Conservation (phyloP, 2,888 invertebrate species). For the Yponomeuta sedellus region DNA sequence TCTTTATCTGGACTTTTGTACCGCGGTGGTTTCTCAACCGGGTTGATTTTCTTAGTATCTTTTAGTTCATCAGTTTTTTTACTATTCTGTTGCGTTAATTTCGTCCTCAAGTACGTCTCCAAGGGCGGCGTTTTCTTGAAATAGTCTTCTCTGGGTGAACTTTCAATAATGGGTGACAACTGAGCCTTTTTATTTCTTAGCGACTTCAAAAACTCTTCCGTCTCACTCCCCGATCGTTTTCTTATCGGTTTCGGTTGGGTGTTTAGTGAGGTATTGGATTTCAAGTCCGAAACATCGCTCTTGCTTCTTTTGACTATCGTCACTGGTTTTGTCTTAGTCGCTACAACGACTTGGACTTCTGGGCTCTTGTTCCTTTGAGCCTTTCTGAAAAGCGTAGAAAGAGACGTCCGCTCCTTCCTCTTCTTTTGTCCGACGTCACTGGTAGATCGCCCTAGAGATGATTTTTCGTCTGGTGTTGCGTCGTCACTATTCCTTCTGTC, state of each 20-base stretch:
- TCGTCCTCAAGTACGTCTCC: conserved; percentile 56
- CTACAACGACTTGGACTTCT: conserved; percentile 67
- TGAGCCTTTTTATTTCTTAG: conserved; percentile 79
- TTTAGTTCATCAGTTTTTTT: conserved; percentile 39
- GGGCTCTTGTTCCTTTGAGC: conserved; percentile 72
- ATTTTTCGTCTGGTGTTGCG: conserved; percentile 47
- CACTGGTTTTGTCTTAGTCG: conserved; percentile 60
- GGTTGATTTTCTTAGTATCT: conserved; percentile 61
- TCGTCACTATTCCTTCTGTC: conserved; percentile 75
- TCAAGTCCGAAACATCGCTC: conserved; percentile 80
- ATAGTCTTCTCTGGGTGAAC: conserved; percentile 82
- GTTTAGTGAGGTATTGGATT: conserved; percentile 65
- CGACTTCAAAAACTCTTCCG: conserved; percentile 75
- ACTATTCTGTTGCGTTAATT: conserved; percentile 43
- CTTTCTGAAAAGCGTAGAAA: conserved; percentile 81
- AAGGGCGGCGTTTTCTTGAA: conserved; percentile 71
- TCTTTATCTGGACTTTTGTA: conserved; percentile 60
- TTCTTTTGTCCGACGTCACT: conserved; percentile 73
- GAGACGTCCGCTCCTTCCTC: conserved; percentile 76
- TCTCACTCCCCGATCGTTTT: conserved; percentile 78
- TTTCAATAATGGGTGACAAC: conserved; percentile 87
- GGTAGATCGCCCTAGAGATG: conserved; percentile 71
- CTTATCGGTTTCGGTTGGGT: conserved; percentile 65
- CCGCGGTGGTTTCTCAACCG: conserved; percentile 64
- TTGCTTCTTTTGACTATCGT: conserved; percentile 75